phyloP scores from a whole-genome alignment of 2,797 vertebrate genomes.

The Gouania willdenowi region DNA sequence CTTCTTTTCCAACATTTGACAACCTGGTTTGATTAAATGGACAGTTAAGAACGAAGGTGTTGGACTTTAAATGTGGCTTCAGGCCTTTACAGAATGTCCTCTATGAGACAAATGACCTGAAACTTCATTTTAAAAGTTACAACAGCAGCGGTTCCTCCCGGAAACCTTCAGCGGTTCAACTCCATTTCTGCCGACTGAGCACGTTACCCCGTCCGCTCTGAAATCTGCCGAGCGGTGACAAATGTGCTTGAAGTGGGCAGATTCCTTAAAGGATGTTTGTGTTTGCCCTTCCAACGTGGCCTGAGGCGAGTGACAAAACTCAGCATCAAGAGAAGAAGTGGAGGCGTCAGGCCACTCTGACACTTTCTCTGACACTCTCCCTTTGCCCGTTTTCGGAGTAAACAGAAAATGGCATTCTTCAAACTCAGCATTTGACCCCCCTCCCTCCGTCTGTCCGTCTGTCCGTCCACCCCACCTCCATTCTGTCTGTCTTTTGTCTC shows the following conservation, averaged over 20 bases:
- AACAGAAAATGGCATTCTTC: slow-evolving; percentile 69
- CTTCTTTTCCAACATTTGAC: too few species aligned
- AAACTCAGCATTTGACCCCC: slow-evolving; percentile 54
- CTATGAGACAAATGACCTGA: slow-evolving; percentile 6
- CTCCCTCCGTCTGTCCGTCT: too few species aligned
- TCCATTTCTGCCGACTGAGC: slow-evolving; percentile 43
- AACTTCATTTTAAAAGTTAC: slow-evolving; percentile 20
- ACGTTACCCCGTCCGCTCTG: slow-evolving; percentile 28
- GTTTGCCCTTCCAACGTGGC: slow-evolving; percentile 39
- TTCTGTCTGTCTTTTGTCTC: slow-evolving; percentile 49
- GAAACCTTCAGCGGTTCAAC: slow-evolving; percentile 10
- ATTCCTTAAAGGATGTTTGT: slow-evolving; percentile 58
- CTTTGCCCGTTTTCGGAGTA: slow-evolving; percentile 44
- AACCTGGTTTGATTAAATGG: too few species aligned
- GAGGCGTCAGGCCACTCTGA: slow-evolving; percentile 29
- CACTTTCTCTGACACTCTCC: slow-evolving; percentile 54
- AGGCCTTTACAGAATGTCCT: too few species aligned
- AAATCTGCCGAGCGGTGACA: slow-evolving; percentile 36
- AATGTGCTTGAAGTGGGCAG: slow-evolving; percentile 32
- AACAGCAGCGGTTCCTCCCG: slow-evolving; percentile 20
- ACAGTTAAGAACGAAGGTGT: too few species aligned
- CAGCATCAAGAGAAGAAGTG: slow-evolving; percentile 13
- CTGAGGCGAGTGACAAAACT: slow-evolving; percentile 31
- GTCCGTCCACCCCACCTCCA: not conserved
- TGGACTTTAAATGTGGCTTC: too few species aligned